Evolutionary conservation across 2,797 vertebrate genomes (phyloP).

Genomic region (Arrhamphus sclerolepis): DNA sequence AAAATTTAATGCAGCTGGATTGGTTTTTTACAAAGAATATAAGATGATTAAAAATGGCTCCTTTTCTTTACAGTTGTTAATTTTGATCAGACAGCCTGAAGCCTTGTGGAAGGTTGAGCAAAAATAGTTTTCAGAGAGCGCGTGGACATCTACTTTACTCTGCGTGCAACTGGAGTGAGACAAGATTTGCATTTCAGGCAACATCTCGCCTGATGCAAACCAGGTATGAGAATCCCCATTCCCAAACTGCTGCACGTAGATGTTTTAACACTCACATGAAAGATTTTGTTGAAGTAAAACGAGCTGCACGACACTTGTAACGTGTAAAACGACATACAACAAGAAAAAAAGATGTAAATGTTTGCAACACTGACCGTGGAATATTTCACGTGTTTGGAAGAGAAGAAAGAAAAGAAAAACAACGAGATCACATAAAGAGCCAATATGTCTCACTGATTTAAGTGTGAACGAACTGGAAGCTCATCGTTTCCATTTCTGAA

Average conservation of each 20-base stretch:
- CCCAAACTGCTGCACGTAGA: not conserved
- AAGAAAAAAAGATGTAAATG: not conserved
- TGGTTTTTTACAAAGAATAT: no score
- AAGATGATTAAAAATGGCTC: conserved; percentile 3
- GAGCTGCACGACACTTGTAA: not conserved
- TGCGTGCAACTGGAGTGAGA: no score
- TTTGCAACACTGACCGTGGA: not conserved
- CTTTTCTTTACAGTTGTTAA: conserved; percentile 8
- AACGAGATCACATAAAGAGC: not conserved
- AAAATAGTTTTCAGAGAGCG: not conserved
- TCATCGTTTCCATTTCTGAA: not conserved
- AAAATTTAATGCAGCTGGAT: no score
- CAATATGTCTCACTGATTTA: no score
- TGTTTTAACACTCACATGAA: not conserved
- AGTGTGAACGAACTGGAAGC: not conserved
- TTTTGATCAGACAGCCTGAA: not conserved
- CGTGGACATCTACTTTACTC: no score
- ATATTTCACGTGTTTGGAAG: not conserved
- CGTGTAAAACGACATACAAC: not conserved
- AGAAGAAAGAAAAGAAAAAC: not conserved
- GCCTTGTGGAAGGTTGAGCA: not conserved
- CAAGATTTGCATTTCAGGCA: not conserved
- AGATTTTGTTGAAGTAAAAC: not conserved
- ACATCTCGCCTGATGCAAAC: not conserved
- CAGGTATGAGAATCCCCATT: not conserved